A percentile compares a stretch with the other conserved stretches of the same genome.
These are phyloP conservation scores for Megaustenia siamemsis DNA, from an alignment of 2,888 invertebrate genomes.

Conservation along the genomic window DNA sequence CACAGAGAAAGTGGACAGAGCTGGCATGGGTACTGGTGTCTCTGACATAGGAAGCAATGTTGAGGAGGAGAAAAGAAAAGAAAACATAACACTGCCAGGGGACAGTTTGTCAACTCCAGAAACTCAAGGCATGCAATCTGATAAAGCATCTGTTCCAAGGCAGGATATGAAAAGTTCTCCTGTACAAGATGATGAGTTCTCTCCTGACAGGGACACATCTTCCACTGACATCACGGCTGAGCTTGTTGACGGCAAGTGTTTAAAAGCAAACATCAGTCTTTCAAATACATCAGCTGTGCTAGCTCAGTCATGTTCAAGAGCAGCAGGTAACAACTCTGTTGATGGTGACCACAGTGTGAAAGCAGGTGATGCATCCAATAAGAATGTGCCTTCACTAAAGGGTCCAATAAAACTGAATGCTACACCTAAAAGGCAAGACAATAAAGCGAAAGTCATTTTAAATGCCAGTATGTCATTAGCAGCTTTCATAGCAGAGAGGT, in stretches of 20 bases:
- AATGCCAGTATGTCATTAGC: conserved; percentile 40
- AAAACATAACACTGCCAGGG: too few relatives aligned
- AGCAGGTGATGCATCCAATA: background rate
- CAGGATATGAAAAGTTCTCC: background rate
- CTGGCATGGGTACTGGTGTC: background rate
- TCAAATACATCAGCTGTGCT: too few relatives aligned
- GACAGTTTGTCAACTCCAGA: too few relatives aligned
- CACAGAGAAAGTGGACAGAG: background rate
- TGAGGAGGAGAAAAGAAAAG: background rate
- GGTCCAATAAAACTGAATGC: background rate
- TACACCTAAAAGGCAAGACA: background rate
- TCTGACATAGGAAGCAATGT: background rate
- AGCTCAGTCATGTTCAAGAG: too few relatives aligned
- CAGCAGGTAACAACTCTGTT: background rate
- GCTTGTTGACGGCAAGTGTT: background rate
- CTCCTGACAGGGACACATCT: too few relatives aligned
- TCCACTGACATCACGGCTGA: background rate
- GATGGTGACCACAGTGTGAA: background rate
- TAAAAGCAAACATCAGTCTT: too few relatives aligned
- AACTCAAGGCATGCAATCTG: background rate
- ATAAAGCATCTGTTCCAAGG: background rate
- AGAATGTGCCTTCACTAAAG: background rate
- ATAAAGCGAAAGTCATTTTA: background rate
- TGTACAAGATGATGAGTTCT: background rate
- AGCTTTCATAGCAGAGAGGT: conserved; percentile 48